These are phyloP conservation scores for Semnornis frantzii DNA, from an alignment of 2,113 vertebrate species.

Conservation along the genomic window DNA sequence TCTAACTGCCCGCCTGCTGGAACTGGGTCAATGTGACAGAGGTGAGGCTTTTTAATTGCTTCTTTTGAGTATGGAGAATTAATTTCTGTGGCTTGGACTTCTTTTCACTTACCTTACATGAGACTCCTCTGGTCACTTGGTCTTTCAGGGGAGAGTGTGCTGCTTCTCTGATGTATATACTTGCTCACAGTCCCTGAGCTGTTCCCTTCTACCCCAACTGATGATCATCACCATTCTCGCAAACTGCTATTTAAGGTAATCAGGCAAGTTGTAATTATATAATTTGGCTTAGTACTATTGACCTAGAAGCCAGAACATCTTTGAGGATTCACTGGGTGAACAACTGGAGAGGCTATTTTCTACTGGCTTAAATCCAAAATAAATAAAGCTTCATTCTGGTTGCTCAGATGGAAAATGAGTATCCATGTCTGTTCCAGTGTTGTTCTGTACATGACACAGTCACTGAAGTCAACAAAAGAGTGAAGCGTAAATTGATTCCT, in stretches of 20 bases:
- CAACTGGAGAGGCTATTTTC: constrained; percentile 7
- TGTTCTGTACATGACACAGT: not conserved
- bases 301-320: not conserved
- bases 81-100: not conserved
- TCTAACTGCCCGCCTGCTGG: not conserved
- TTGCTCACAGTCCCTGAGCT: not conserved
- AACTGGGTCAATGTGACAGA: not conserved
- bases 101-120: not conserved
- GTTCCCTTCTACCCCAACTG: not conserved
- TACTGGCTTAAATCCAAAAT: constrained; percentile 10
- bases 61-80: not conserved
- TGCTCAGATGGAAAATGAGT: constrained; percentile 13
- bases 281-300: not conserved
- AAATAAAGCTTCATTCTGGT: constrained; percentile 9
- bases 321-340: not conserved
- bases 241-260: constrained; percentile 17
- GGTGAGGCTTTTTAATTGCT: not conserved
- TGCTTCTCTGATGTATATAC: not conserved
- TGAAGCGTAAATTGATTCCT: not conserved
- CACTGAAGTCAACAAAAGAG: not conserved
- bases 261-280: not conserved
- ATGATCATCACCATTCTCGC: not conserved
- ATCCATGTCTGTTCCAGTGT: not conserved
- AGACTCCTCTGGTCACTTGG: not conserved
- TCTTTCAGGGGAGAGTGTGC: not conserved